Conservation (phyloP, 35 echinoderm and acorn worm species). For the Ptychodera flava region DNA sequence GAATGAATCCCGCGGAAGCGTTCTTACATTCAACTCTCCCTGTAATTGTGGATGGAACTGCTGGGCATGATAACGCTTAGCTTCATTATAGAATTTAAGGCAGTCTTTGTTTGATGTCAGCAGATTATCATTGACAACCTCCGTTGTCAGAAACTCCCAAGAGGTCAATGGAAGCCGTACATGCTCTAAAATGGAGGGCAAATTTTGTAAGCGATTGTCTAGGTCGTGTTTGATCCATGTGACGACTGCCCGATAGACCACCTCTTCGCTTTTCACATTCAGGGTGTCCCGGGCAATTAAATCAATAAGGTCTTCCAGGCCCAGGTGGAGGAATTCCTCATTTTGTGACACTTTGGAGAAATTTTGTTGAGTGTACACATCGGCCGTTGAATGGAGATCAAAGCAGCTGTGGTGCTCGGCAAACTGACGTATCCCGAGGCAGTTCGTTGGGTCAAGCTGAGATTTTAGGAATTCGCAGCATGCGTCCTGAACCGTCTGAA, state of each 20-base stretch:
- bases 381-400: conserved; percentile 57
- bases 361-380: conserved; percentile 58
- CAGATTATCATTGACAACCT: conserved; percentile 66
- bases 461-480: conserved; percentile 77
- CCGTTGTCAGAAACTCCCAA: conserved; percentile 84
- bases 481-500: conserved; percentile 52
- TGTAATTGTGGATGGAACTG: conserved; percentile 87
- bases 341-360: conserved; percentile 70
- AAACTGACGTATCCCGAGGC: conserved; percentile 62
- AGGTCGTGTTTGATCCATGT: conserved; percentile 56
- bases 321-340: conserved; percentile 83
- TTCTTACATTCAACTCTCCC: conserved; percentile 87
- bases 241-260: conserved; percentile 71
- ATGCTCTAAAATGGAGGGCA: conserved; percentile 81
- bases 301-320: conserved; percentile 47
- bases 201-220: conserved; percentile 7
- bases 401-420: conserved; percentile 67
- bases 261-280: conserved; percentile 81
- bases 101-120: conserved; percentile 52
- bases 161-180: conserved; percentile 76
- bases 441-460: conserved; percentile 71
- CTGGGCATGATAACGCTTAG: conserved; percentile 80
- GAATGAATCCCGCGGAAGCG: conserved; percentile 80
- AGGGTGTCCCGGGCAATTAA: conserved; percentile 62
- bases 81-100: conserved; percentile 74